phyloP scores from a whole-genome alignment of 2,113 vertebrate species.

The Otolemur garnettii region DNA sequence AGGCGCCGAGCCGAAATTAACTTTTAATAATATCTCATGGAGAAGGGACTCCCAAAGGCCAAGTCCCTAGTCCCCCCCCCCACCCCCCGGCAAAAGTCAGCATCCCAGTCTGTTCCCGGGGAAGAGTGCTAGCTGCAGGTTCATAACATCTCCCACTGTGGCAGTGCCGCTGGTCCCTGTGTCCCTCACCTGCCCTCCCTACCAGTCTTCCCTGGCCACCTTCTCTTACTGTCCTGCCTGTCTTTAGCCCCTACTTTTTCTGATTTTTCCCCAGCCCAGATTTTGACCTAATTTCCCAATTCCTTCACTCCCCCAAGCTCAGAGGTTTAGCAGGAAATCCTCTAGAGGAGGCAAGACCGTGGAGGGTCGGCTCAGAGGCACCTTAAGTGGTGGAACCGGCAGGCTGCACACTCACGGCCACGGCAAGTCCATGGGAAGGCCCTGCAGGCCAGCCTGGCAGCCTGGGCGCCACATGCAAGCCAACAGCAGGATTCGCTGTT shows the following conservation, averaged over 20 bases:
- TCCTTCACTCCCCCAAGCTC: background rate
- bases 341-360: rapidly evolving
- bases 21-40: background rate
- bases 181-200: background rate
- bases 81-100: background rate
- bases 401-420: too few relatives aligned
- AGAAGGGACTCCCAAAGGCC: background rate
- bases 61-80: background rate
- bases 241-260: background rate
- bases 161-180: background rate
- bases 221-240: background rate
- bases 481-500: background rate
- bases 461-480: background rate
- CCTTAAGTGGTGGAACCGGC: rapidly evolving
- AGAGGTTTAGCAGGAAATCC: background rate
- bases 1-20: background rate
- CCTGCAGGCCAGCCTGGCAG: background rate
- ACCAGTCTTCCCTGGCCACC: too few relatives aligned
- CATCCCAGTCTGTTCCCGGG: background rate
- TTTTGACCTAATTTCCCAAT: background rate
- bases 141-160: background rate
- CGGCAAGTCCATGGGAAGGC: background rate
- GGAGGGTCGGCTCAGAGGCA: background rate
- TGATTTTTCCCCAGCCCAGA: background rate
- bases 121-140: rapidly evolving